Percentiles rank a stretch among this genome's conserved stretches.
Evolutionary conservation across 2,113 vertebrate genomes (phyloP).

Genomic region (Onychorhynchus coronatus): DNA sequence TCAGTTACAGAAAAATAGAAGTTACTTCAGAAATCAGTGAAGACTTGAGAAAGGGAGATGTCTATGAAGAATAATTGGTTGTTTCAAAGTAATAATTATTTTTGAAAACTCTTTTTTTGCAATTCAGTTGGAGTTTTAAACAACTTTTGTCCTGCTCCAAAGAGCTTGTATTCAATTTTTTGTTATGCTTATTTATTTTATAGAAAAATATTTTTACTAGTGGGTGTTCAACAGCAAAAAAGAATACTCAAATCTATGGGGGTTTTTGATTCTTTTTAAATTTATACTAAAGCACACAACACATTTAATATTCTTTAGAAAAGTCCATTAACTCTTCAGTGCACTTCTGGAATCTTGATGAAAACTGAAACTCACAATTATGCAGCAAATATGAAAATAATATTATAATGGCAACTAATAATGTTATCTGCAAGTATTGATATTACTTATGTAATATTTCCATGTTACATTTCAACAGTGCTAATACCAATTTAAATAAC

Average conservation of each 20-base stretch:
- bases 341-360: neutral
- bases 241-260: neutral
- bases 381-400: neutral
- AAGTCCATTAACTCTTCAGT: neutral
- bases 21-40: neutral
- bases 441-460: neutral
- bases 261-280: neutral
- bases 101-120: neutral
- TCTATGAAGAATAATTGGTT: slow-evolving; percentile 25
- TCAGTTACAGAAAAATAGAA: neutral
- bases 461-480: neutral
- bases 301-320: neutral
- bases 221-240: neutral
- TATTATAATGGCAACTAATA: neutral
- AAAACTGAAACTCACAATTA: neutral
- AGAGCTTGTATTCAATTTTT: neutral
- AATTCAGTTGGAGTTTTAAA: neutral
- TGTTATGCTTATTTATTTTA: neutral
- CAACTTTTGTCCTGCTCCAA: neutral
- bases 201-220: neutral
- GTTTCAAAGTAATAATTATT: slow-evolving; percentile 41
- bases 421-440: neutral
- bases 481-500: neutral
- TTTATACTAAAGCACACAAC: neutral
- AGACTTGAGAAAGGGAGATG: neutral